A percentile compares a stretch with the other conserved stretches of the same genome.
Conservation (phyloP, 2,888 invertebrate species). For the Belgica antarctica region DNA sequence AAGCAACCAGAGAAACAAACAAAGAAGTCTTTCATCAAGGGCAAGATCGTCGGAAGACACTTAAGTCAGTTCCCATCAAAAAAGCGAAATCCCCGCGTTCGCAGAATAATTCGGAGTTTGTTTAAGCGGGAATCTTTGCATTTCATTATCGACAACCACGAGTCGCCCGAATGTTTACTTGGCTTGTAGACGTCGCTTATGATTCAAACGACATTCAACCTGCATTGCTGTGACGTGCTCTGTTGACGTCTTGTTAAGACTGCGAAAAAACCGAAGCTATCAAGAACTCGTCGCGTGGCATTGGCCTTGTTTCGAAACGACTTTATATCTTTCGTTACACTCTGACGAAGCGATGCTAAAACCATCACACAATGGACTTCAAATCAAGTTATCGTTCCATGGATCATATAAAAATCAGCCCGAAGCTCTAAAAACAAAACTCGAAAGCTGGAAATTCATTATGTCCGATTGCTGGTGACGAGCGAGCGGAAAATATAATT, state of each 20-base stretch:
- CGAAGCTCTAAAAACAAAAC: background rate
- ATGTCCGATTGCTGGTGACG: background rate
- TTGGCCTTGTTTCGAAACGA: constrained; percentile 3
- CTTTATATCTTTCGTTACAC: constrained; percentile 12
- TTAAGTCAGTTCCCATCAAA: constrained; percentile 11
- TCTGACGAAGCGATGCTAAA: too few relatives aligned
- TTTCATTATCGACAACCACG: too few relatives aligned
- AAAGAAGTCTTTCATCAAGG: constrained; percentile 35
- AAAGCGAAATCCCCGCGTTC: constrained; percentile 7
- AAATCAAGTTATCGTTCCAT: background rate
- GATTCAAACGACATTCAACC: too few relatives aligned
- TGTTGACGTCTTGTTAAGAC: too few relatives aligned
- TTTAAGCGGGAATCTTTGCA: too few relatives aligned
- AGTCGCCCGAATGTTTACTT: background rate
- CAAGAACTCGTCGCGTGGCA: constrained; percentile 9
- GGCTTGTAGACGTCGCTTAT: too few relatives aligned
- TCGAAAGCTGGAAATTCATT: constrained; percentile 7
- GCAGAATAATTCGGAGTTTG: too few relatives aligned
- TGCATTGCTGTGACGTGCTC: too few relatives aligned
- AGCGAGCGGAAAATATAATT: background rate
- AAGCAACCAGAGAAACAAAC: background rate
- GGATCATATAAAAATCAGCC: background rate
- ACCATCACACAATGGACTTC: background rate
- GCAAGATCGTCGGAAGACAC: background rate
- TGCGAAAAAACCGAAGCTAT: too few relatives aligned